A percentile compares a stretch with the other conserved stretches of the same genome.
Evolutionary conservation across 1,140 invertebrate species (phyloP).

Genomic region (Trichogramma pretiosum): DNA sequence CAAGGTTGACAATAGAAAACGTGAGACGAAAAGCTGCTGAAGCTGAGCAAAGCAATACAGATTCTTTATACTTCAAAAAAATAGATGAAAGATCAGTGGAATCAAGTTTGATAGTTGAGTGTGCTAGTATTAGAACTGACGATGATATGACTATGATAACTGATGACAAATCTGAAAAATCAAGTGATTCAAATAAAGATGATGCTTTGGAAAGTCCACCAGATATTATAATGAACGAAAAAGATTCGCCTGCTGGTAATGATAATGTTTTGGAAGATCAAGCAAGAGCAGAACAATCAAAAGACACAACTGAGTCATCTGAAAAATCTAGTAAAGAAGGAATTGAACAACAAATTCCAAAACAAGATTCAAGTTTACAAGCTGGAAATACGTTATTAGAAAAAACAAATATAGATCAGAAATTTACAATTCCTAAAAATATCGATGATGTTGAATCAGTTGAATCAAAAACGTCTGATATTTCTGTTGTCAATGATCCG

Average conservation of each 20-base stretch:
- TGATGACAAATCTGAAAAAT: slow-evolving; percentile 1
- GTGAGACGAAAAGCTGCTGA: not conserved
- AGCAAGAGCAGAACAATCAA: not conserved
- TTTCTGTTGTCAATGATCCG: too few relatives aligned
- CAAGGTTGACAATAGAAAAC: not conserved
- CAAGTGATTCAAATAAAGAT: not conserved
- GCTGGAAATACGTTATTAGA: too few relatives aligned
- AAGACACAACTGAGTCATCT: not conserved
- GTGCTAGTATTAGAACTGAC: not conserved
- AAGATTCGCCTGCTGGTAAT: not conserved
- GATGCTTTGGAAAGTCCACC: slow-evolving; percentile 15
- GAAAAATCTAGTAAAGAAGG: not conserved
- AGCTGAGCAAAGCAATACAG: not conserved
- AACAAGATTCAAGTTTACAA: too few relatives aligned
- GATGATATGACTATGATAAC: not conserved
- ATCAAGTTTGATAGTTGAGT: slow-evolving; percentile 8
- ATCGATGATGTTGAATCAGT: not conserved
- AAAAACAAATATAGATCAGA: too few relatives aligned
- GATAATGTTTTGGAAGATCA: not conserved
- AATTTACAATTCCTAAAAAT: too few relatives aligned
- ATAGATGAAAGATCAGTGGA: not conserved
- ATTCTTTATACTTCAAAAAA: not conserved
- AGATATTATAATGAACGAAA: slow-evolving; percentile 8
- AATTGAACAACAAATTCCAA: not conserved
- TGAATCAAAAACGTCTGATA: too few relatives aligned